Evolutionary conservation across 2,113 vertebrate genomes (phyloP), one percentile per base, ranked within the genome.

Genomic region (Ptychochromis oligacanthus): DNA sequence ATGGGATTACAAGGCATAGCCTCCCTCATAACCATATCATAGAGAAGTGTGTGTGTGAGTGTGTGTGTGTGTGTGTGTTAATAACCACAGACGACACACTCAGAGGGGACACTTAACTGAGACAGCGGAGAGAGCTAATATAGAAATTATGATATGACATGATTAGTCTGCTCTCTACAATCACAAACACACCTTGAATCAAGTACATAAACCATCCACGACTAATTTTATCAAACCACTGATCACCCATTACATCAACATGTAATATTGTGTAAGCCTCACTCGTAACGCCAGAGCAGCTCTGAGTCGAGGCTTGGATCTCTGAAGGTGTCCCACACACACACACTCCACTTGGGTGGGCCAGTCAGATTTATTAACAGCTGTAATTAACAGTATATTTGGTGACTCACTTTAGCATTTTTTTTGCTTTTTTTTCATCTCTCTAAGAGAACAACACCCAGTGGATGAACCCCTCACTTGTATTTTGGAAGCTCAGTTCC

Each of bases 111-210:
- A 57, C 65, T 79, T 31, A 20, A 75, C 61, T 22, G 59, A 88
- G 79, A 85, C 77, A 52, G 54, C 60, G 64, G 52, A 26, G 59
- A 59, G 52, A 22, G 67, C 46, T 80, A 54, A 81, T 62, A 77
- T 77, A 62, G 77, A 77, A 86, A 84, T 80, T 22, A 60, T 67
- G 62, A 67, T 56, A 38, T 75, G n/a, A 72, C 22, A 0, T 43
- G 6, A 43, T 46, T 28, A 65, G 46, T 70, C 60, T 77, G 11
- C 17, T 26, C n/a, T 70, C 43, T 70, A 14, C 43, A 36, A 36
- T 36, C 36, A 1, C 43, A 70, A 70, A 70, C 65, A 70, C 65
- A 28, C 24, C 65, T 70, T 31, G 10, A 70, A 28, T 67, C 38
- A 46, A 43, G 5, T 26, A 3, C 22, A 67, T 26, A 26, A 0